Percentiles rank a stretch among this genome's conserved stretches.
Evolutionary conservation across 2,797 vertebrate species (phyloP).

Genomic region (Peromyscus attwateri): DNA sequence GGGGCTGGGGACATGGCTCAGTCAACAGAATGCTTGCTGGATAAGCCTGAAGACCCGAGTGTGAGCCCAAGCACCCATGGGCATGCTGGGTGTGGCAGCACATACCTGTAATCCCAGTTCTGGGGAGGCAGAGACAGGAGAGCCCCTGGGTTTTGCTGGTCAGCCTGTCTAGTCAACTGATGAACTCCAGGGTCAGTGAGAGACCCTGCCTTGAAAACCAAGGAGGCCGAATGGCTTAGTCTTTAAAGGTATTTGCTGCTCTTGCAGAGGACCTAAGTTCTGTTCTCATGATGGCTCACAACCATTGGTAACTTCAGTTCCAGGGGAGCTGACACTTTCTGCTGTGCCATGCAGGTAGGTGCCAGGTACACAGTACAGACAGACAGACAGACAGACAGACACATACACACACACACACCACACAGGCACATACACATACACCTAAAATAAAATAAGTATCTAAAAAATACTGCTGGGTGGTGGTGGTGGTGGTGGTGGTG

Average conservation of each 20-base stretch:
- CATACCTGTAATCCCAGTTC: not conserved
- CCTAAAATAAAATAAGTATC: not conserved
- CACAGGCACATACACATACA: not conserved
- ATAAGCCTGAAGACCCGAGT: not conserved
- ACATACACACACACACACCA: not conserved
- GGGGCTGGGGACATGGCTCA: not conserved
- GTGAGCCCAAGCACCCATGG: not conserved
- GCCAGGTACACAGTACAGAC: not conserved
- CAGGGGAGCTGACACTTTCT: not conserved
- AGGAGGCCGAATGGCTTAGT: not conserved
- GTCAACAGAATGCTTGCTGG: not conserved
- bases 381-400: not conserved
- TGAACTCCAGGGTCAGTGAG: not conserved
- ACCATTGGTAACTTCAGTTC: not conserved
- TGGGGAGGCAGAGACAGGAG: not conserved
- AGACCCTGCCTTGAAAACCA: not conserved
- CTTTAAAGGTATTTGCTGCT: not conserved
- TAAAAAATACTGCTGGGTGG: too few species aligned
- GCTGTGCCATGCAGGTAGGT: not conserved
- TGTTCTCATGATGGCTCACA: not conserved
- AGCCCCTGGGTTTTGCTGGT: not conserved
- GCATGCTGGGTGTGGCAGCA: fast-evolving
- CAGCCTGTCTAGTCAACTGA: not conserved
- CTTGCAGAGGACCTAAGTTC: not conserved
- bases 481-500: too few species aligned